Evolutionary conservation across 2,797 vertebrate species (phyloP).

Genomic region (Acanthiza pusilla): DNA sequence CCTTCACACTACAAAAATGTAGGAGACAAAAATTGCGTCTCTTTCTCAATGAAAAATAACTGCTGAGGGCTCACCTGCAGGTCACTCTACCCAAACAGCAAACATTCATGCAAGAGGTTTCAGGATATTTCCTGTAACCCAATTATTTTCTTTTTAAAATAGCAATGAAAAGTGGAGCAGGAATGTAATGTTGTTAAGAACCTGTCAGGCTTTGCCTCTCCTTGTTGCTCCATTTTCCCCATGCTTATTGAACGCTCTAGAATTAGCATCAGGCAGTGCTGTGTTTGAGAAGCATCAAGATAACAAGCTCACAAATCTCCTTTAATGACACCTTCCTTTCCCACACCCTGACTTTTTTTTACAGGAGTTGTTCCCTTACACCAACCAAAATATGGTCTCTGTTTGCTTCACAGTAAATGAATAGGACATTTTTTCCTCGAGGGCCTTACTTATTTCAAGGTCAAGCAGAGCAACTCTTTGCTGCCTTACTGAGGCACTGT

Average conservation of each 20-base stretch:
- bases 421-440: neutral
- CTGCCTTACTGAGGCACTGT: neutral
- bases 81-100: neutral
- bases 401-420: neutral
- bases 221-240: neutral
- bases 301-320: conserved; percentile 6
- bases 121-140: neutral
- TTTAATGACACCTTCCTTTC: neutral
- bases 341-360: neutral
- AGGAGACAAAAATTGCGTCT: neutral
- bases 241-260: neutral
- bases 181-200: neutral
- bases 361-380: neutral
- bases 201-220: neutral
- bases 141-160: conserved; percentile 37
- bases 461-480: neutral
- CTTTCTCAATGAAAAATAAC: neutral
- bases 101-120: neutral
- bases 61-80: neutral
- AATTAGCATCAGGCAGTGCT: neutral
- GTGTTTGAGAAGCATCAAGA: neutral
- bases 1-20: neutral
- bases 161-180: conserved; percentile 19
- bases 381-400: neutral
- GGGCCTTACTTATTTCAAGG: neutral